Evolutionary conservation across 2,888 invertebrate species (phyloP).

Genomic region (Alitta virens): DNA sequence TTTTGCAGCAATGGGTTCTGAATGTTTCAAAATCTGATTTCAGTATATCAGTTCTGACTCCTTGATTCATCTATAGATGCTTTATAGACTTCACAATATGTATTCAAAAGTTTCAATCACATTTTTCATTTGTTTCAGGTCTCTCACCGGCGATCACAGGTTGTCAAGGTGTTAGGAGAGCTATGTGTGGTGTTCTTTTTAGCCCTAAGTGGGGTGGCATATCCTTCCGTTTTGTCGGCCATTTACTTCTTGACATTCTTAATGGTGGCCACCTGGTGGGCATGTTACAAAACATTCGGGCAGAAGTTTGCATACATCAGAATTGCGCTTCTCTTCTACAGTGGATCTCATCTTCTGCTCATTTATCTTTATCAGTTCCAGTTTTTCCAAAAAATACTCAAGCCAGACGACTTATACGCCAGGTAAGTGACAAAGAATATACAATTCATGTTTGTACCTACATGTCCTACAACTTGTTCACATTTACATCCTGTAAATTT

Average conservation of each 20-base stretch:
- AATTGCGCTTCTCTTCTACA: slow-evolving; percentile 62
- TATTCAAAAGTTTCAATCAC: no score
- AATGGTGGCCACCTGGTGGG: slow-evolving; percentile 70
- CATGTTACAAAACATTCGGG: slow-evolving; percentile 74
- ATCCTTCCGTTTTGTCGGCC: slow-evolving; percentile 79
- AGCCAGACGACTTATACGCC: slow-evolving; percentile 70
- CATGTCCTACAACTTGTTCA: no score
- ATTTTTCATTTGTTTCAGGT: no score
- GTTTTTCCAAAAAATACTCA: slow-evolving; percentile 72
- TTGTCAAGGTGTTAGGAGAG: slow-evolving; percentile 39
- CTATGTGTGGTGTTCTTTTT: slow-evolving; percentile 40
- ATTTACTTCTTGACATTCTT: slow-evolving; percentile 86
- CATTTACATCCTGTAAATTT: no score
- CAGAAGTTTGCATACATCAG: slow-evolving; percentile 68
- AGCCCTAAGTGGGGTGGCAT: slow-evolving; percentile 66
- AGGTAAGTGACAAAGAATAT: no score
- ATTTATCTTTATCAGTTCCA: slow-evolving; percentile 82
- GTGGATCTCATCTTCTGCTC: slow-evolving; percentile 71
- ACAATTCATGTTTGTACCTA: not conserved
- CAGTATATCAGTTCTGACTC: no score
- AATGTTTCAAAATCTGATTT: no score
- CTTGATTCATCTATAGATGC: no score
- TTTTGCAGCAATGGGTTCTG: no score
- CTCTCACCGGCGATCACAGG: no score
- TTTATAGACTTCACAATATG: no score